Base-by-base conservation (phyloP, 2,797 vertebrate genomes). In the Lutjanus campechanus region DNA sequence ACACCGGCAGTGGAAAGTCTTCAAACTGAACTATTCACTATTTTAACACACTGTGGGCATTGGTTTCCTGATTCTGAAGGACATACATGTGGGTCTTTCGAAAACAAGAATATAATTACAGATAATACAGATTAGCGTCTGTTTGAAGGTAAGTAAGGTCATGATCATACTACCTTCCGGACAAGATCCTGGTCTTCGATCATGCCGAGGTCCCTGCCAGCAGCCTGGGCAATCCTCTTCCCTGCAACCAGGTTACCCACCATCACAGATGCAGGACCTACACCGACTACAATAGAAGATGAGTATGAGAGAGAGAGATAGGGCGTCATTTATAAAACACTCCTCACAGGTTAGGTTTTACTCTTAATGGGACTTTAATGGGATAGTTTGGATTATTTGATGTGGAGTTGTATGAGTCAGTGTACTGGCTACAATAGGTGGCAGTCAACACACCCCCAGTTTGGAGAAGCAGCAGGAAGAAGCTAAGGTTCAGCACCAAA, bases 241-340 rank as follows among this genome's bases (percentile, higher is more conserved):
- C 98, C 98, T 75, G 98, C 98, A 79, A 99, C 98, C 92, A 99
- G 95, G 91, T 99, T 99, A 16, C 98, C 98, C 87, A 99, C 97
- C 97, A 99, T 97, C 88, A 99, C 97, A 36, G 98, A 99, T 29
- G 98, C 98, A 79, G 98, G 98, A 76, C 98, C 98, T 8, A 99
- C 98, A 15, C 98, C 98, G 9, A 96, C 96, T 99, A 76, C 40
- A 76, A 54, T 75, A 58, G 7, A 68, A 44, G 47, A 49, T 29
- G 15, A 73, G 41, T 4, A 9, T 19, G 50, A 15, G 15, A 49
- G 15, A 36, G 15, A n/a, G 0, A 20, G 51, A 55, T 17, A 44
- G 3, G 20, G 29, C 12, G 43, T 25, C 36, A 36, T 46, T 25
- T 4, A 11, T 15, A 15, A 47, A 47, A 19, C 47, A 50, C 1